Conservation (phyloP, 2,888 invertebrate genomes). For the Heliconius charithonia region DNA sequence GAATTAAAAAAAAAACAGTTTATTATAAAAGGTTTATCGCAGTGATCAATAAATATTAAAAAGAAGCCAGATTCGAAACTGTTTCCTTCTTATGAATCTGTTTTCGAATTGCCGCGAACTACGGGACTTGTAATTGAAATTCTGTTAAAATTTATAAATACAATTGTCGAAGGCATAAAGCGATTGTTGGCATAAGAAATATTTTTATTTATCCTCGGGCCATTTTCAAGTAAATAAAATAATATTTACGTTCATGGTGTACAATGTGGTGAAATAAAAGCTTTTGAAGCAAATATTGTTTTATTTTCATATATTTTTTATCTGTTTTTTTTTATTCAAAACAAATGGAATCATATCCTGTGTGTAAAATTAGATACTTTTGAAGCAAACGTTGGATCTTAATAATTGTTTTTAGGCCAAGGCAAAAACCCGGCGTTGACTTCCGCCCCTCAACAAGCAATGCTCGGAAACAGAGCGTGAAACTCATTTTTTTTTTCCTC, state of each 20-base stretch:
- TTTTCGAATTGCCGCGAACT: not conserved
- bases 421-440: no score
- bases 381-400: not conserved
- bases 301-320: constrained; percentile 23
- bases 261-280: constrained; percentile 45
- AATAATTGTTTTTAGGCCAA: no score
- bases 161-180: constrained; percentile 25
- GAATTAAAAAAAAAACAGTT: no score
- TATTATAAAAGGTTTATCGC: no score
- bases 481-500: no score
- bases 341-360: not conserved
- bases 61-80: not conserved
- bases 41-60: not conserved
- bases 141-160: not conserved
- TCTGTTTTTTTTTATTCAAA: not conserved
- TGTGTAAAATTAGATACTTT: no score
- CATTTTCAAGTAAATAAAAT: constrained; percentile 43
- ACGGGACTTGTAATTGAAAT: not conserved
- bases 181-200: constrained; percentile 42
- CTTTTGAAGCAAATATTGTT: constrained; percentile 40
- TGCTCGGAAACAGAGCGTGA: no score
- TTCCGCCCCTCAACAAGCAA: no score
- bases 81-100: no score
- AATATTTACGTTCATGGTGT: constrained; percentile 45
- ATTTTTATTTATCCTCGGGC: constrained; percentile 46